Base-by-base conservation (phyloP, 1,140 invertebrate species). In the Euwallacea similis region DNA sequence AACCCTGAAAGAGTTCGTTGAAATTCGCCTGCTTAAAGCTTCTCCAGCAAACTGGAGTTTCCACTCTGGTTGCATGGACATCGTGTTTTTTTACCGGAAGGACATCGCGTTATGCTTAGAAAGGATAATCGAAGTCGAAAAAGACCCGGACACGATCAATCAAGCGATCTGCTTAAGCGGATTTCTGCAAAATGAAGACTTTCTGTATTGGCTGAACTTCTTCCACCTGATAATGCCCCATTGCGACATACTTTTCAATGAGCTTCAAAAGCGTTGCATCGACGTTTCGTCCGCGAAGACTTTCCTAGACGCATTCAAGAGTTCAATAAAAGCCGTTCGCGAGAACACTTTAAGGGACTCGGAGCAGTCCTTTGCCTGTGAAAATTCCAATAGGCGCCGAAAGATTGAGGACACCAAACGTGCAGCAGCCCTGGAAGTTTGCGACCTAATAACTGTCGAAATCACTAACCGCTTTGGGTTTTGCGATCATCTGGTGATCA, bases 201-300 rank as follows among this genome's bases (percentile, higher is more conserved):
- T 75, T 62, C 10, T 69, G 6, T 75, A 69, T 73, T 77, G 76
- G 76, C 50, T 77, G 7, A 55, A 41, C 47, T 69, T 75, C 66
- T 75, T 74, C 47, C 64, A 74, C 58, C 21, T 61, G 9, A 63
- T 76, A 33, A 69, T 76, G 69, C 70, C 70, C 6, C 70, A 72
- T 66, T 56, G 61, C n/a, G 72, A 74, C 41, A 75, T 71, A 43
- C 56, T 76, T 7, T 75, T 33, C 59, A 72, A 70, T 64, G 54
- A 76, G 65, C 58, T 75, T 10, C 74, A 75, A 62, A 63, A 56
- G 60, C 13, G 53, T 43, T 42, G 44, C 21, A 71, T 58, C 9
- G 74, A 75, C 42, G 21, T 33, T 1, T 4, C 4, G 21, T 33
- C 21, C 21, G 21, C 21, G 21, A 33, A 33, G 21, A 2, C 21